A percentile compares a stretch with the other conserved stretches of the same genome.
phyloP scores from a whole-genome alignment of 2,797 vertebrate genomes.

The Pelochelys cantorii region DNA sequence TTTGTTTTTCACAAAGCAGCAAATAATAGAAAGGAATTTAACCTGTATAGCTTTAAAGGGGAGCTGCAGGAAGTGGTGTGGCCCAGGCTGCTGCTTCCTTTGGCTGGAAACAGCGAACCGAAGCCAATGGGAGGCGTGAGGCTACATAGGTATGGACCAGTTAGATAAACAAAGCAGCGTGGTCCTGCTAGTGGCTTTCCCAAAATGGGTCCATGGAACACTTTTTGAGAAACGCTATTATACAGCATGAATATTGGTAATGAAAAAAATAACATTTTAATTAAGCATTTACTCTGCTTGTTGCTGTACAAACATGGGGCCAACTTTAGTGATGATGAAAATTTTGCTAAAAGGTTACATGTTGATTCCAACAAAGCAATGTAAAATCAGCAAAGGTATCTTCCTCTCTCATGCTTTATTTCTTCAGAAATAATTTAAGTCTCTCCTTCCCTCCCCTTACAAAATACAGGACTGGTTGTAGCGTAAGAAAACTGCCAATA shows the following conservation, averaged over 20 bases:
- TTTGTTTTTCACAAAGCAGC: conserved; percentile 44
- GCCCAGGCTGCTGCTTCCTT: too few species aligned
- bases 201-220: too few species aligned
- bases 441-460: not conserved
- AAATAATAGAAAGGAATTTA: conserved; percentile 62
- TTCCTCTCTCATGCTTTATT: not conserved
- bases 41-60: conserved; percentile 50
- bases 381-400: not conserved
- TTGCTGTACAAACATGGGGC: not conserved
- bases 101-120: too few species aligned
- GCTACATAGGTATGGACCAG: too few species aligned
- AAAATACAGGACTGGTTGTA: not conserved
- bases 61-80: too few species aligned
- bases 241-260: not conserved
- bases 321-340: not conserved
- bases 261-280: not conserved
- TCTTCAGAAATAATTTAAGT: not conserved
- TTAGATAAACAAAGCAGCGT: too few species aligned
- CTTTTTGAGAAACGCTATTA: too few species aligned
- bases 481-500: not conserved
- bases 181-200: too few species aligned
- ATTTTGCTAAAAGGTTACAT: not conserved
- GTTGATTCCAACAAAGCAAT: not conserved
- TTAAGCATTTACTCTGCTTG: not conserved
- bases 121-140: too few species aligned